Evolutionary conservation across 2,113 vertebrate species (phyloP).

Genomic region (Pavo muticus): DNA sequence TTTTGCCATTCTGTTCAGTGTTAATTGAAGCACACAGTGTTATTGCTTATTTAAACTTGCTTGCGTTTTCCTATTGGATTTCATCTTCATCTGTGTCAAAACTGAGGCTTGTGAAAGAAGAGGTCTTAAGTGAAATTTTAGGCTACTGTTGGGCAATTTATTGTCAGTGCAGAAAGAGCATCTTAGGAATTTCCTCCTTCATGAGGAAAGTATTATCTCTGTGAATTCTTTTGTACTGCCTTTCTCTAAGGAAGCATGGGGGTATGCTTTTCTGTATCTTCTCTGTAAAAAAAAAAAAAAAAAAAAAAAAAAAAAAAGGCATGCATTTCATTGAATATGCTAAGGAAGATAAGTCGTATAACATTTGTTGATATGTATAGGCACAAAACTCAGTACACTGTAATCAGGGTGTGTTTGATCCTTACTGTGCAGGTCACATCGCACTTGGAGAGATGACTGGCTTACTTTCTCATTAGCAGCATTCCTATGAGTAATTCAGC

Average conservation of each 20-base stretch:
- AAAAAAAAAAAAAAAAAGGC: no score
- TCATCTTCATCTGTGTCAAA: neutral
- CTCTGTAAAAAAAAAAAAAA: neutral
- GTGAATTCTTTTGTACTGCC: neutral
- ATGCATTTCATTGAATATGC: accelerated
- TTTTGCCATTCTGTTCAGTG: neutral
- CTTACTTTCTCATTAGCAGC: slow-evolving; percentile 22
- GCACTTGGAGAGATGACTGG: neutral
- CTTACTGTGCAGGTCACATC: neutral
- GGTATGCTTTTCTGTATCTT: neutral
- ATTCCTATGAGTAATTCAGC: slow-evolving; percentile 26
- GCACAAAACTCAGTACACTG: neutral
- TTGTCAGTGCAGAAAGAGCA: neutral
- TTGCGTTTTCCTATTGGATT: neutral
- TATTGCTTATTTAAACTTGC: neutral
- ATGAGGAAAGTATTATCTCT: neutral
- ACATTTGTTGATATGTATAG: neutral
- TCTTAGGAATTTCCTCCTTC: neutral
- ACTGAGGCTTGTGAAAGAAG: neutral
- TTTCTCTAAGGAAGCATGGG: neutral
- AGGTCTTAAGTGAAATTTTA: neutral
- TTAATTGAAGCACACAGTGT: neutral
- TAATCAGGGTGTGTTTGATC: neutral
- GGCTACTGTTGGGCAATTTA: neutral
- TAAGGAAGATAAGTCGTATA: neutral